Base-by-base conservation (phyloP, 1,140 invertebrate genomes). In the Drosophila azteca region DNA sequence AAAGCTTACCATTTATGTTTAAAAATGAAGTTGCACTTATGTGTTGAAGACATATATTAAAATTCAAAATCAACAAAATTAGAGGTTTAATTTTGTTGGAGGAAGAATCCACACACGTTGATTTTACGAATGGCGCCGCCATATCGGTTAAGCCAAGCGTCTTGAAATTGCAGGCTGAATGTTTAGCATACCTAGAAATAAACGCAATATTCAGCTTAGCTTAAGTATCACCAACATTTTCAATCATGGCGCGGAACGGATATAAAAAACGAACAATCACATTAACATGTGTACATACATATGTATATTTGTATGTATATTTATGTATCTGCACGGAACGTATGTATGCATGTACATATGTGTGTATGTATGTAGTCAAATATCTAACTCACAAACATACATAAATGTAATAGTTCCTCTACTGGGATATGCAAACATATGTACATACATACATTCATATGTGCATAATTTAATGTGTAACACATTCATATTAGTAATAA, bases 41-140 rank as follows among this genome's bases (percentile, higher is more conserved):
- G 73, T 80, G 64, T 15, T 90, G 61, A 58, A 87, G 50, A 57
- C 82, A 73, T 62, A 73, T 71, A 41, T 83, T 90, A 24, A 90
- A 79, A 51, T 90, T 80, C 26, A 90, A 66, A 24, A 90, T 77
- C 9, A 90, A 65, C 26, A 79, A 64, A 46, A 90, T 63, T 7
- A 90, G 59, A 4, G 74, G 20, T 17, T 71, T 88, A 4, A 88
- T 57, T 55, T 77, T 88, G 29, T 61, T 66, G 13, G 64, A 50
- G 13, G 73, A 77, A 51, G 35, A 58, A 31, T 69, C 46, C 15
- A 51, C 22, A 41, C 58, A 39, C n/a, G 45, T 46, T 46, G 29
- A 41, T 26, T 43, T 57, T 26, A 35, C 43, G 52, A 49, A 44
- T 29, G 52, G 39, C 44, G 55, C 31, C 9, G 45, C 35, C 59